A percentile compares a stretch with the other conserved stretches of the same genome.
These are phyloP conservation scores for Gymnodraco acuticeps DNA, from an alignment of 2,797 vertebrate genomes.

Conservation along the genomic window DNA sequence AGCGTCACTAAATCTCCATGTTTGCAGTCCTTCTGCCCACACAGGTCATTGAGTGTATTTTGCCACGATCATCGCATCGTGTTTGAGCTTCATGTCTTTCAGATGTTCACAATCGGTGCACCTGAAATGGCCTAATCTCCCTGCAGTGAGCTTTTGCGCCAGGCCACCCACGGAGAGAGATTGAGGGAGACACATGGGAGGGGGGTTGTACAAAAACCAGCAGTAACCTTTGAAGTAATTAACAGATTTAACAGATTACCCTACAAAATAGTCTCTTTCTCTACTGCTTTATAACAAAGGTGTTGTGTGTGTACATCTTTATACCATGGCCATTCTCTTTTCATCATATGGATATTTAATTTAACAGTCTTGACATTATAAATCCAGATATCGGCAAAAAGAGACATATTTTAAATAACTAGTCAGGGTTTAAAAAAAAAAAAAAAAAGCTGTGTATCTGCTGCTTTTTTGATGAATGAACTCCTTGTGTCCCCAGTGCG, in stretches of 20 bases:
- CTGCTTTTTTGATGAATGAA: constrained; percentile 37
- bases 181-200: constrained; percentile 27
- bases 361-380: neutral
- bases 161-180: constrained; percentile 74
- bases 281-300: neutral
- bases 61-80: neutral
- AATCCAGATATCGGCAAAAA: constrained; percentile 8
- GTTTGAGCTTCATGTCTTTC: constrained; percentile 13
- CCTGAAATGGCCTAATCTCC: constrained; percentile 46
- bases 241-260: constrained; percentile 67
- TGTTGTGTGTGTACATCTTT: neutral
- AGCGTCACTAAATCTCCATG: constrained; percentile 6
- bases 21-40: neutral
- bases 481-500: constrained; percentile 10
- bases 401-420: neutral
- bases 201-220: constrained; percentile 41
- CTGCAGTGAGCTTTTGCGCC: constrained; percentile 29
- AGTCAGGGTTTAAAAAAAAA: constrained; percentile 10
- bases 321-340: neutral
- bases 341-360: neutral
- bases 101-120: constrained; percentile 33
- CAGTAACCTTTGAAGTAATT: constrained; percentile 65
- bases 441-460: neutral
- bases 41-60: constrained; percentile 2
- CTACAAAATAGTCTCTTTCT: constrained; percentile 15